Percentiles rank a stretch among this genome's conserved stretches.
phyloP scores from a whole-genome alignment of 2,113 vertebrate genomes.

The Nesospiza acunhae region DNA sequence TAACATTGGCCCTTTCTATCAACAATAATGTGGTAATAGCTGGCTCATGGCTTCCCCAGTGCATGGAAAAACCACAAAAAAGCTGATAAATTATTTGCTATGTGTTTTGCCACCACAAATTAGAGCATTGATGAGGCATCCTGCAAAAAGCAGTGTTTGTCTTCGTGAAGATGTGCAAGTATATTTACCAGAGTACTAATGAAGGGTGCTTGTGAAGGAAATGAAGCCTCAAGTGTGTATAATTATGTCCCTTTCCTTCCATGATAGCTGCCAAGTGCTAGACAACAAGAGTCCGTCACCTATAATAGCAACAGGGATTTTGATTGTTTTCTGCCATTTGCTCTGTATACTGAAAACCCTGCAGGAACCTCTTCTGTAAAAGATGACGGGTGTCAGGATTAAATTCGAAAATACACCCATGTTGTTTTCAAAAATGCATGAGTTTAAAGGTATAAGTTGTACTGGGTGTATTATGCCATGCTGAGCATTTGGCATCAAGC shows the following conservation, averaged over 20 bases:
- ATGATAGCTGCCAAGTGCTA: slow-evolving; percentile 21
- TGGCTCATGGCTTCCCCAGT: background rate
- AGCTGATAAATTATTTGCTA: background rate
- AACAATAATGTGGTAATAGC: background rate
- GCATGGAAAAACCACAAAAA: background rate
- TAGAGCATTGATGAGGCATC: slow-evolving; percentile 9
- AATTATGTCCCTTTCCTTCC: slow-evolving; percentile 37
- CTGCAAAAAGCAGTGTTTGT: slow-evolving; percentile 40
- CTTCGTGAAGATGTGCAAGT: slow-evolving; percentile 41
- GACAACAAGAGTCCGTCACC: background rate
- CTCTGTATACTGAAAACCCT: background rate
- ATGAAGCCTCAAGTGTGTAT: slow-evolving; percentile 36
- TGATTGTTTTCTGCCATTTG: background rate
- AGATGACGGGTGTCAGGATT: background rate
- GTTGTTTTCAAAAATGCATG: background rate
- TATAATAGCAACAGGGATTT: background rate
- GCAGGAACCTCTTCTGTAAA: background rate
- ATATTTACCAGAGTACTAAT: slow-evolving; percentile 38
- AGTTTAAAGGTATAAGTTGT: background rate
- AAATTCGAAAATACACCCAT: background rate
- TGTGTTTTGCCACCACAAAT: slow-evolving; percentile 19
- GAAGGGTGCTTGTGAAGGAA: slow-evolving; percentile 51
- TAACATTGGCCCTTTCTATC: background rate
- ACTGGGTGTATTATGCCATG: background rate
- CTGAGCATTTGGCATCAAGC: background rate